phyloP scores from a whole-genome alignment of 2,113 vertebrate species.

The Lontra canadensis region DNA sequence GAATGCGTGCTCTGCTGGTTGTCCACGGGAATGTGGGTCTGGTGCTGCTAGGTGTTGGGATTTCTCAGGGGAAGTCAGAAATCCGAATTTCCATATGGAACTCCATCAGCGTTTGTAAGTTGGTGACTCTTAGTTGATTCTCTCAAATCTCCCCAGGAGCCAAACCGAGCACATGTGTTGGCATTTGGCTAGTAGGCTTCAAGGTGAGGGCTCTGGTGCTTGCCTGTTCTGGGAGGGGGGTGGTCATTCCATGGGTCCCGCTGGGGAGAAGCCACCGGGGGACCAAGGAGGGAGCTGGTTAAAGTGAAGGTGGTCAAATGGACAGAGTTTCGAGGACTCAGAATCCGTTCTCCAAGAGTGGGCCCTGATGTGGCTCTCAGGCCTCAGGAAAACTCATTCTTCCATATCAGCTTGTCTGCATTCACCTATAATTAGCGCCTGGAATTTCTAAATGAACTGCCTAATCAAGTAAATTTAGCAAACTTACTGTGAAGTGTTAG shows the following conservation, averaged over 20 bases:
- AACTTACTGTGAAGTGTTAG: conserved; percentile 62
- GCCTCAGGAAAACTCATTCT: conserved; percentile 43
- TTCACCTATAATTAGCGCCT: conserved; percentile 57
- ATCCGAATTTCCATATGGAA: neutral
- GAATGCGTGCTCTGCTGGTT: neutral
- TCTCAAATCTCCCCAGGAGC: neutral
- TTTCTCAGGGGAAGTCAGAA: neutral
- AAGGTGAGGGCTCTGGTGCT: neutral
- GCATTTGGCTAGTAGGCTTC: neutral
- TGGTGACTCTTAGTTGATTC: neutral
- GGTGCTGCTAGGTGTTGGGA: neutral
- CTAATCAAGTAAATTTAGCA: conserved; percentile 66
- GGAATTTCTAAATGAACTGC: conserved; percentile 70
- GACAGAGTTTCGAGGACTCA: neutral
- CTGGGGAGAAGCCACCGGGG: neutral
- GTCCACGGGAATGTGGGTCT: neutral
- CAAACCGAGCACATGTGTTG: neutral
- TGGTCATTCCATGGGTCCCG: too few relatives aligned
- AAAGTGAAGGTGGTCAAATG: neutral
- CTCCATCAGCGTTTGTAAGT: too few relatives aligned
- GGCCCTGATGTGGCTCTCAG: conserved; percentile 8
- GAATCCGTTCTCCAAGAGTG: neutral
- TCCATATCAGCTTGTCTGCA: conserved; percentile 27
- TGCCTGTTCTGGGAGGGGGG: rapidly evolving
- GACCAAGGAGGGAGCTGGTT: neutral